Conservation (phyloP, 2,888 invertebrate genomes). For the Hypsopygia costalis region DNA sequence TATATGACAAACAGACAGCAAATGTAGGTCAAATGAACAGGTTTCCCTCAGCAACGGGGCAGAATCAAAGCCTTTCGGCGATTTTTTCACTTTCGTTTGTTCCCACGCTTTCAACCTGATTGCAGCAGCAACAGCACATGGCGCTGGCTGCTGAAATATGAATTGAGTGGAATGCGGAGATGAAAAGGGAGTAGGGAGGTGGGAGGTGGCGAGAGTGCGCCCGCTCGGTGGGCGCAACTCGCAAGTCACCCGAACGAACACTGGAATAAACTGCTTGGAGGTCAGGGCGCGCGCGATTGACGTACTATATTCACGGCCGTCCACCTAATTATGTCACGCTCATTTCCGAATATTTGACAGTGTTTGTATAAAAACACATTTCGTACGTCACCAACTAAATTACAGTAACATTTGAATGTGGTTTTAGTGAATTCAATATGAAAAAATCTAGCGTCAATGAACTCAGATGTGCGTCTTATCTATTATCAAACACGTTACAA, state of each 20-base stretch:
- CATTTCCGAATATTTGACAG: neutral
- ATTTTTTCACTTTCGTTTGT: slow-evolving; percentile 27
- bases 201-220: slow-evolving; percentile 14
- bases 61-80: slow-evolving; percentile 23
- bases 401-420: no score
- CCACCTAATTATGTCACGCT: slow-evolving; percentile 21
- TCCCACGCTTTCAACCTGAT: slow-evolving; percentile 17
- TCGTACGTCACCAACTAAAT: neutral
- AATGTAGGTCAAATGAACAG: neutral
- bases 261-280: slow-evolving; percentile 23
- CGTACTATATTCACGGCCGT: slow-evolving; percentile 23
- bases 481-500: no score
- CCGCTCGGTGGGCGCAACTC: slow-evolving; percentile 12
- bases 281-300: slow-evolving; percentile 30
- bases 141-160: slow-evolving; percentile 20
- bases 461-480: no score
- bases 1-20: no score
- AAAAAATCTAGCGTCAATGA: neutral
- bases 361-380: no score
- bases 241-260: slow-evolving; percentile 18
- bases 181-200: slow-evolving; percentile 15
- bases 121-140: neutral
- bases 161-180: slow-evolving; percentile 24
- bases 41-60: slow-evolving; percentile 13
- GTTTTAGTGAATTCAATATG: neutral